Evolutionary conservation across 1,140 invertebrate genomes (phyloP), one percentile per base, ranked within the genome.

Genomic region (Marisa cornuarietis): DNA sequence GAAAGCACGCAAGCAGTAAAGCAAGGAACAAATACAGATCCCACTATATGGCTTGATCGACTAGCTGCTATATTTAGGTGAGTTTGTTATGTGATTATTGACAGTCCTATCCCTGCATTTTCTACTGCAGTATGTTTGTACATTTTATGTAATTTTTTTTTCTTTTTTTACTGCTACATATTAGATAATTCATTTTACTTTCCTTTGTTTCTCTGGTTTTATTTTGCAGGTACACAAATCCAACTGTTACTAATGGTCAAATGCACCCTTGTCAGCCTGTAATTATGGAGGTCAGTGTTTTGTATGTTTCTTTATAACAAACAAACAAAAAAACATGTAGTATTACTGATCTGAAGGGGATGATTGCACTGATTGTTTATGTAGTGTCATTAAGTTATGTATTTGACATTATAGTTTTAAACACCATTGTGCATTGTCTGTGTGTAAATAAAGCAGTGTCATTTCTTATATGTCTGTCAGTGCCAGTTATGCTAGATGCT

Each of bases 1-100:
- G 88, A 89, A 80, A 88, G 85, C 5, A 79, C 78, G 0, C 82
- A 83, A 49, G 76, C 78, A 83, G 84, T 85, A 22, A 86, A 86
- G 73, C 85, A 87, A 80, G 86, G 86, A n/a, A 81, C 85, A 72
- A 78, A 94, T 84, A 92, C 91, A 62, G 97, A 99, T 93, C 97
- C 97, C n/a, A 94, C 94, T 31, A 92, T 96, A 79, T 99, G 97
- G 96, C 91, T 99, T 65, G 97, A 99, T 92, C 93, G 97, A 85
- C 92, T 99, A 79, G 94, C 97, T 26, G 95, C 96, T 68, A 94
- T 99, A 81, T 98, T 99, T 91, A 89, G 92, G 86, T 90, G 84
- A 83, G 83, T 65, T 16, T 75, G 62, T 2, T 42, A 42, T 42
- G 31, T 14, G 52, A 14, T 54, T 54, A 14, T 11, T 58, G 11